phyloP scores from a whole-genome alignment of 2,888 invertebrate genomes.

The Cephus pulcher region DNA sequence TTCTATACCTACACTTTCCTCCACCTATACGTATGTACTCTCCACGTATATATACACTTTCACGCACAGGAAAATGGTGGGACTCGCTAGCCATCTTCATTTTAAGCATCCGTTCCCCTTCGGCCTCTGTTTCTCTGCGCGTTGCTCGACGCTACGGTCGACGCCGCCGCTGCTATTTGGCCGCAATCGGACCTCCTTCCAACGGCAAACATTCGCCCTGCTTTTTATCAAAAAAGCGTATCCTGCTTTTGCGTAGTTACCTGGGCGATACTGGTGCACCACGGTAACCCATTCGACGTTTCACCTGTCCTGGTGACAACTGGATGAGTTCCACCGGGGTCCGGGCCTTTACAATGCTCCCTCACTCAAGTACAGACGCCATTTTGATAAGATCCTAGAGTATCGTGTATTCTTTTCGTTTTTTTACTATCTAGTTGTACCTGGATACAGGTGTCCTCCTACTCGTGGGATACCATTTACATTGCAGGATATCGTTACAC shows the following conservation, averaged over 20 bases:
- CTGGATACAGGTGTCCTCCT: neutral
- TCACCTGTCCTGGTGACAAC: neutral
- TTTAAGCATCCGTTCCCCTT: constrained; percentile 65
- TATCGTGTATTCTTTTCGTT: neutral
- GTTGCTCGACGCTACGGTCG: neutral
- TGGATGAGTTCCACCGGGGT: neutral
- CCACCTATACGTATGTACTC: constrained; percentile 68
- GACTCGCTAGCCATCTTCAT: constrained; percentile 70
- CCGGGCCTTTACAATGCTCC: neutral
- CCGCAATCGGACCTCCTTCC: constrained; percentile 54
- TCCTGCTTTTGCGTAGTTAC: constrained; percentile 5
- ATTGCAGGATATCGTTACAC: neutral
- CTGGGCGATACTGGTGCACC: neutral
- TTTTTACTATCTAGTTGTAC: neutral
- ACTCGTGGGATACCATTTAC: neutral
- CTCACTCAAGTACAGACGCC: neutral
- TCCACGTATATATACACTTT: constrained; percentile 10
- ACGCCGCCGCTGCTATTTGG: constrained; percentile 50
- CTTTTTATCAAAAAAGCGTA: neutral
- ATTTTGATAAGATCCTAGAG: neutral
- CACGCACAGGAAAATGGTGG: constrained; percentile 67
- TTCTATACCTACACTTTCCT: constrained; percentile 47
- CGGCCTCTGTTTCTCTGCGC: constrained; percentile 27
- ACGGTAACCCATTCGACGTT: neutral
- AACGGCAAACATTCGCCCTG: constrained; percentile 22